Percentiles rank a stretch among this genome's conserved stretches.
Conservation (phyloP, 2,113 vertebrate genomes). For the Rousettus leschenaultii region DNA sequence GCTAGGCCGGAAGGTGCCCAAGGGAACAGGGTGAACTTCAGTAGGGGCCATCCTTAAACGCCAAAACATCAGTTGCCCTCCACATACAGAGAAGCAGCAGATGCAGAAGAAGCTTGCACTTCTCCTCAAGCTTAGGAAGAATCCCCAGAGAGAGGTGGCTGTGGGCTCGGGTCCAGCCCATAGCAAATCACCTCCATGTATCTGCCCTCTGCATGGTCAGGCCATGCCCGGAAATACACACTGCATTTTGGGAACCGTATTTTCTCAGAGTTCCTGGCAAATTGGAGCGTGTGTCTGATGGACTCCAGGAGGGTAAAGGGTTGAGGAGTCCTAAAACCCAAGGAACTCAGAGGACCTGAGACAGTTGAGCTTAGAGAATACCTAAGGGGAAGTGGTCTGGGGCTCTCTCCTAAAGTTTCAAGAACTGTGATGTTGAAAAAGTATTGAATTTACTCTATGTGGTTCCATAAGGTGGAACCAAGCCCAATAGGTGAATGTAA, state of each 20-base stretch:
- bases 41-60: background rate
- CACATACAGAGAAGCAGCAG: background rate
- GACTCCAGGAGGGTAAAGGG: background rate
- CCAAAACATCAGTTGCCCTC: background rate
- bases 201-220: background rate
- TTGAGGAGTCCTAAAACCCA: background rate
- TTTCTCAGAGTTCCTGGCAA: background rate
- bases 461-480: slow-evolving; percentile 14
- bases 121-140: background rate
- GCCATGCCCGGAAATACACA: background rate
- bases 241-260: background rate
- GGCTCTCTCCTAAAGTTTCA: background rate
- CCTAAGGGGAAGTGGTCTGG: slow-evolving; percentile 2
- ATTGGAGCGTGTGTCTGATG: background rate
- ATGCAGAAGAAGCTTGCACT: background rate
- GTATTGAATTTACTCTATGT: background rate
- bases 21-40: background rate
- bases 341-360: background rate
- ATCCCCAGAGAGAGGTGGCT: background rate
- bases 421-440: background rate
- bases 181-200: background rate
- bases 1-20: background rate
- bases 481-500: background rate
- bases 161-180: background rate
- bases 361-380: background rate